Evolutionary conservation across 2,113 vertebrate species (phyloP), one percentile per base, ranked within the genome.

Genomic region (Tamias sibiricus): DNA sequence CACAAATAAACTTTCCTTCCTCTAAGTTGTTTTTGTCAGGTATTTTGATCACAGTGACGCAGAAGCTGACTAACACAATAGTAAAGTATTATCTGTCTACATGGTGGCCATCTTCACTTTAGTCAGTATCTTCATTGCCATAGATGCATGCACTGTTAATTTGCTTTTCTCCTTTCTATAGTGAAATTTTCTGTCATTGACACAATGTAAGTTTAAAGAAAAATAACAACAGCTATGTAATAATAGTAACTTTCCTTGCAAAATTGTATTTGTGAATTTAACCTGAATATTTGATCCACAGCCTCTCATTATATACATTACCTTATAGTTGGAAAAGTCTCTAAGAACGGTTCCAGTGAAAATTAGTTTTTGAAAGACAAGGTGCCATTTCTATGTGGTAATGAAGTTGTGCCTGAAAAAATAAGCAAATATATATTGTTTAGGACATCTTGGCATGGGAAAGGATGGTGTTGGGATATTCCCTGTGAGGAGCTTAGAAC

Each of bases 161-260:
- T 72, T 9, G 13, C 54, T 19, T 30, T 69, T 42, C 28, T 54
- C 20, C 69, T 85, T 82, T 83, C 9, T 52, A 66, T 13, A 83
- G 90, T 72, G 40, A 52, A 1, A 26, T 76, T 96, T 89, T 88
- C 6, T 69, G 68, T 19, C 17, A 40, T 91, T 72, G 28, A 71
- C 26, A 49, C 20, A 35, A 26, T 35, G 4, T 84, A 54, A 40
- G 7, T 68, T 79, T 12, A 64, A 69, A 82, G 76, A 44, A 54
- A 62, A 72, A 66, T 64, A 76, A 8, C 40, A 77, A 75, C n/a
- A 80, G 22, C 74, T 84, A 1, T 85, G 20, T 71, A 40, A 42
- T 72, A 80, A 54, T 28, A 52, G n/a, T 49, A 14, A 90, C 59
- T 96, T 93, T 91, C 87, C 24, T 93, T 95, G 35, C 92, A 90